Evolutionary conservation across 2,888 invertebrate species (phyloP), one percentile per base, ranked within the genome.

Genomic region (Sinodicranocentrus sp.): DNA sequence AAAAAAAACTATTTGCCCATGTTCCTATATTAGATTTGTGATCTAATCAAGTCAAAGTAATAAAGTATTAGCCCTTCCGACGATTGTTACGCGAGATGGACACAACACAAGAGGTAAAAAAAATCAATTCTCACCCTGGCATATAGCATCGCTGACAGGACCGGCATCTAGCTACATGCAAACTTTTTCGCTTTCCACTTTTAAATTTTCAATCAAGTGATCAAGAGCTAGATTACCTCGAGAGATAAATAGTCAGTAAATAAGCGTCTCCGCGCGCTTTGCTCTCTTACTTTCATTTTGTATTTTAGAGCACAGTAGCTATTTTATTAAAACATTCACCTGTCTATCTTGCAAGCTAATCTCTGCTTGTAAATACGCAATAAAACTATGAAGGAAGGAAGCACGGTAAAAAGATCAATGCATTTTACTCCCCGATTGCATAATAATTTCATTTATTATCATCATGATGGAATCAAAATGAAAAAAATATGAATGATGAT

Each of bases 121-220:
- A 54, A 17, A 54, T 54, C 54, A 17, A 17, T 54, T 54, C 23
- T 19, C 54, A 54, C 23, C 54, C 5, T 17, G 54, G 54, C 23
- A 21, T 54, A 54, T 33, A 33, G 33, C 33, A 33, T 6, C 57
- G 57, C 54, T 57, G 54, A 54, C 71, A 28, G 43, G 2, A 26
- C 21, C 23, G 44, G 39, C 63, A 67, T 25, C n/a, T n/a, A n/a
- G n/a, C n/a, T n/a, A n/a, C n/a, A n/a, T n/a, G n/a, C n/a, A n/a
- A 67, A 44, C 67, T 57, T 71, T 71, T 28, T 71, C 33, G 39
- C 71, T 71, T 71, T 71, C 71, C 71, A 71, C 71, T 71, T 39
- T 54, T n/a, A 54, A 70, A 54, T 52, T 71, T 71, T 71, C 57
- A 71, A 71, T 71, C 71, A 71, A 54, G 15, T 54, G 21, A 15